Evolutionary conservation across 2,113 vertebrate species (phyloP), one percentile per base, ranked within the genome.

Genomic region (Phalacrocorax aristotelis): DNA sequence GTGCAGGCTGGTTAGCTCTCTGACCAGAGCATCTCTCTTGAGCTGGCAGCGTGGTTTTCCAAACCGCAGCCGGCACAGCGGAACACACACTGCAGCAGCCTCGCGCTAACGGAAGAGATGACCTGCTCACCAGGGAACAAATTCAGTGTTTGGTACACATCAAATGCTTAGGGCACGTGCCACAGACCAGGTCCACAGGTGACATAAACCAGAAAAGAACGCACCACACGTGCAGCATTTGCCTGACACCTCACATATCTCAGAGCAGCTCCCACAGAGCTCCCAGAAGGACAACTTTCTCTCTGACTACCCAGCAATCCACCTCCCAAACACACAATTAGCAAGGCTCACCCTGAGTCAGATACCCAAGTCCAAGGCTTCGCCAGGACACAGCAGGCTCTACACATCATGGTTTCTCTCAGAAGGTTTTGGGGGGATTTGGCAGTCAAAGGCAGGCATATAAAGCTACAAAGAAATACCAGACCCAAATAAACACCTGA

Each of bases 181-280:
- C n/a, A 42, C 55, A 83, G 38, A 44, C 26, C 26, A 36, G 17
- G 15, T 19, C 18, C 36, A 18, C 8, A 19, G 30, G 26, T 21
- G 34, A 86, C 25, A 8, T 7, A 21, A 70, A 48, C 30, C 10
- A 0, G 72, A 48, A 20, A 65, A 44, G 27, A 29, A 21, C 0
- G 1, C 3, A 27, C 9, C n/a, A 51, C 3, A 1, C 2, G 0
- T 2, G 2, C 83, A 74, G 46, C 29, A 14, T 30, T 25, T 49
- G 22, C 49, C 74, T 30, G 38, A 90, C 54, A 46, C 8, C 36
- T 76, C 46, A 23, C 7, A 1, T 5, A 44, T 9, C 23, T 44
- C 9, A 5, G 30, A 72, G 49, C 48, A 58, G n/a, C 51, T 23
- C 21, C 46, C 17, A 12, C 36, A 54, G 66, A 77, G 61, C 57